These are phyloP conservation scores for Hozukius guyotensis DNA, from an alignment of 2,797 vertebrate genomes.

Conservation along the genomic window DNA sequence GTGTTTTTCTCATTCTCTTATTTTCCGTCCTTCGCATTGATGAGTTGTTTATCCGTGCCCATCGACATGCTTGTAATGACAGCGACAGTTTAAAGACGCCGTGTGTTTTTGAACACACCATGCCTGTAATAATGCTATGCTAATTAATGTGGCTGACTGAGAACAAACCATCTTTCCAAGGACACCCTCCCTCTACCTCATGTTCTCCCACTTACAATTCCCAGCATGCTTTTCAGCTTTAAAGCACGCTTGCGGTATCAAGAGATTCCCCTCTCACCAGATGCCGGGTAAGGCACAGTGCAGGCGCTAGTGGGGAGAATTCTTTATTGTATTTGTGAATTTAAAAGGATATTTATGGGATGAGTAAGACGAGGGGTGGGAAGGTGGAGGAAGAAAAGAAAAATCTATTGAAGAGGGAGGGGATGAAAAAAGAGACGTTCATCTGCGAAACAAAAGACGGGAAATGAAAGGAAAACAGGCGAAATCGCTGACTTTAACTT, in stretches of 20 bases:
- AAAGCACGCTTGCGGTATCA: constrained; percentile 71
- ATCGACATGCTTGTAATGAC: constrained; percentile 51
- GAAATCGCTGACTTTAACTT: constrained; percentile 80
- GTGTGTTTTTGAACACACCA: constrained; percentile 58
- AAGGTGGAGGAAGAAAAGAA: constrained; percentile 36
- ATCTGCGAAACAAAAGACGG: constrained; percentile 65
- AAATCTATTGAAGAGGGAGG: constrained; percentile 46
- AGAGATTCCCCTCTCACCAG: constrained; percentile 73
- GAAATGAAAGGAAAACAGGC: constrained; percentile 65
- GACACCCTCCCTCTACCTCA: constrained; percentile 74
- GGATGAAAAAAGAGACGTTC: constrained; percentile 32
- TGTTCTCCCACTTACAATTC: constrained; percentile 77
- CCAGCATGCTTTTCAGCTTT: constrained; percentile 80
- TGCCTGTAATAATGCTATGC: constrained; percentile 75
- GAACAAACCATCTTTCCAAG: constrained; percentile 79
- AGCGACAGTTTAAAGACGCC: constrained; percentile 24
- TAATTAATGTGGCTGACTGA: constrained; percentile 78
- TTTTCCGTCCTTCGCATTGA: constrained; percentile 5
- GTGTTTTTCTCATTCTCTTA: constrained; percentile 10
- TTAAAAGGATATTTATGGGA: constrained; percentile 74
- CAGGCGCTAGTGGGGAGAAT: constrained; percentile 50
- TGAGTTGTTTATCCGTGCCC: constrained; percentile 40
- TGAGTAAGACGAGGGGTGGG: constrained; percentile 12
- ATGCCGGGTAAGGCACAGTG: constrained; percentile 61
- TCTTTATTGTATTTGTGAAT: constrained; percentile 75